Conservation (phyloP, 2,888 invertebrate species). For the Stomorhina lunata region DNA sequence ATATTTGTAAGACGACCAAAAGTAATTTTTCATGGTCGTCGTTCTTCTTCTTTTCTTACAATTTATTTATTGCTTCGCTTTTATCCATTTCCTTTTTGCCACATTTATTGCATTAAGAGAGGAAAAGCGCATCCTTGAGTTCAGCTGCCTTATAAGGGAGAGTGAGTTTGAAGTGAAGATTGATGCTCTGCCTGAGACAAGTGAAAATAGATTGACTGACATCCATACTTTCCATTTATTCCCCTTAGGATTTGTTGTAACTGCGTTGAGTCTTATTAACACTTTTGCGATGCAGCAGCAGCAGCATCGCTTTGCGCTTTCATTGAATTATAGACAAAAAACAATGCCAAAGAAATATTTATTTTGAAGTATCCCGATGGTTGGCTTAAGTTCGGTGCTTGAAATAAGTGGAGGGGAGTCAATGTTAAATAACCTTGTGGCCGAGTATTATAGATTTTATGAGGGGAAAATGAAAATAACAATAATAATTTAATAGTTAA, state of each 20-base stretch:
- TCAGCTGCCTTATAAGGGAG: neutral
- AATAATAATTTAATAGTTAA: neutral
- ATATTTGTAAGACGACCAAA: conserved; percentile 38
- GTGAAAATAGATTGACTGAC: conserved; percentile 33
- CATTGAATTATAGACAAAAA: conserved; percentile 50
- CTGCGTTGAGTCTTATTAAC: conserved; percentile 52
- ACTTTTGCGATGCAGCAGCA: conserved; percentile 27
- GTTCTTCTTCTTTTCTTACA: neutral
- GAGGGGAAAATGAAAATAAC: neutral
- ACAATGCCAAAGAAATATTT: conserved; percentile 25
- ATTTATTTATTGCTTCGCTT: too few species aligned
- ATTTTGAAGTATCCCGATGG: neutral
- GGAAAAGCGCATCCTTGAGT: conserved; percentile 4
- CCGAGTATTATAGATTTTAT: neutral
- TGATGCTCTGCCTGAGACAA: neutral
- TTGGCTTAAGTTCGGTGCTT: conserved; percentile 13
- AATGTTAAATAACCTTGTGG: neutral
- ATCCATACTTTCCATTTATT: conserved; percentile 21
- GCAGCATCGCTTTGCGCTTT: too few species aligned
- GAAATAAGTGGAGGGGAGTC: neutral
- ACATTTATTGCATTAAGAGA: conserved; percentile 62
- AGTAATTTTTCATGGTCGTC: conserved; percentile 61
- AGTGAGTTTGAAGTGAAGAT: neutral
- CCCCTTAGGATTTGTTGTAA: conserved; percentile 1
- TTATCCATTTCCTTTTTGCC: conserved; percentile 58